Evolutionary conservation across 1,140 invertebrate species (phyloP).

Genomic region (Hycleus phaleratus): DNA sequence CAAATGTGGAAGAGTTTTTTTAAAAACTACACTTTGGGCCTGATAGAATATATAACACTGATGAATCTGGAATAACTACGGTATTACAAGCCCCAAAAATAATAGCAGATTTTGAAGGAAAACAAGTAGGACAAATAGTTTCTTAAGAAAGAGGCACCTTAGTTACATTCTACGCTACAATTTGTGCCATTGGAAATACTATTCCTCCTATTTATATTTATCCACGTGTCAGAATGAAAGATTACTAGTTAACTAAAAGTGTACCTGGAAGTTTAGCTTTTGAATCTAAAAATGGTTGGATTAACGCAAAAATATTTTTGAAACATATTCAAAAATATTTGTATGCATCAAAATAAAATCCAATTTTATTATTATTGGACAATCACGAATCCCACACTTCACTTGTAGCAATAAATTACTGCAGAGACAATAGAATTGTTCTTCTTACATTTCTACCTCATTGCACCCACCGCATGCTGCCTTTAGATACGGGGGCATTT

Average conservation of each 20-base stretch:
- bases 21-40: constrained; percentile 21
- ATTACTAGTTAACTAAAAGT: neutral
- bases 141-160: constrained; percentile 22
- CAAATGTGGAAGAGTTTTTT: constrained; percentile 31
- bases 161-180: constrained; percentile 1
- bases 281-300: constrained; percentile 12
- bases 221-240: neutral
- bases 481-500: too few species aligned
- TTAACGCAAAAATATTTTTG: constrained; percentile 6
- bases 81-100: constrained; percentile 35
- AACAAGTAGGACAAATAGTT: constrained; percentile 38
- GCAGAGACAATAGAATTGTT: too few species aligned
- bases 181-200: constrained; percentile 21
- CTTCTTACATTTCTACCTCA: too few species aligned
- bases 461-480: too few species aligned
- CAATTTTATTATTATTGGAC: constrained; percentile 14
- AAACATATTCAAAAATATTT: constrained; percentile 21
- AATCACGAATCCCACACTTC: neutral
- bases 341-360: constrained; percentile 11
- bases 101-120: constrained; percentile 13
- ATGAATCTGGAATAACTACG: constrained; percentile 38
- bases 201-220: constrained; percentile 34
- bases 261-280: constrained; percentile 1
- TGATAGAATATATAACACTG: constrained; percentile 29
- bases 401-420: too few species aligned